Percentiles rank a stretch among this genome's conserved stretches.
Evolutionary conservation across 2,113 vertebrate genomes (phyloP).

Genomic region (Corythaeola cristata): DNA sequence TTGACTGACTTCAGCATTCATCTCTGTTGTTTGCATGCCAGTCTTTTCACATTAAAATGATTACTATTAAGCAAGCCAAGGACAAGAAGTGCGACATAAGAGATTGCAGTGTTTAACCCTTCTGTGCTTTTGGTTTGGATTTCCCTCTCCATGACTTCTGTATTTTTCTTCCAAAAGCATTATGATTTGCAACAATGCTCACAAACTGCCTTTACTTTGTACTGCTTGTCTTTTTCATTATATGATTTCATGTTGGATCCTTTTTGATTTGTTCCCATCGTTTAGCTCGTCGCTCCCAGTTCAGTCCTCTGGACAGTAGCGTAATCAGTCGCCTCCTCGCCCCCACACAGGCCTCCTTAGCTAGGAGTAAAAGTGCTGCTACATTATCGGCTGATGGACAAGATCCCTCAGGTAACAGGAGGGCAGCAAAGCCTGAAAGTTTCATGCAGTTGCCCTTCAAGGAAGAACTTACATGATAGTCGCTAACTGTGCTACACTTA

Average conservation of each 20-base stretch:
- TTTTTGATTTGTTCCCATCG: slow-evolving; percentile 74
- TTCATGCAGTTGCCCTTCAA: not conserved
- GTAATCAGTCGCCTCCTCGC: slow-evolving; percentile 88
- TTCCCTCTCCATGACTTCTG: not conserved
- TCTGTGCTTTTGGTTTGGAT: not conserved
- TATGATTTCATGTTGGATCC: slow-evolving; percentile 59
- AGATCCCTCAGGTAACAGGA: slow-evolving; percentile 86
- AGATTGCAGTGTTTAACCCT: not conserved
- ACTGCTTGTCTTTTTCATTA: slow-evolving; percentile 46
- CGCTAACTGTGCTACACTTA: not conserved
- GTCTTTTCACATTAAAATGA: not conserved
- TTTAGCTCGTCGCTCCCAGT: slow-evolving; percentile 82
- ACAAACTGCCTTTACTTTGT: slow-evolving; percentile 26
- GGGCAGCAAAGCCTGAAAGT: slow-evolving; percentile 13
- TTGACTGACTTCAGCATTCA: not conserved
- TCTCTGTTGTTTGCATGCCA: not conserved
- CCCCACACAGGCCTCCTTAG: slow-evolving; percentile 91
- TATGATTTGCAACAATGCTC: not conserved
- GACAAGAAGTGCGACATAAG: not conserved
- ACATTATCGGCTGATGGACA: slow-evolving; percentile 85
- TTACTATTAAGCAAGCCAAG: not conserved
- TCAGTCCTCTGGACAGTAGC: slow-evolving; percentile 83
- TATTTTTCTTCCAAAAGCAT: not conserved
- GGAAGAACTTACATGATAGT: not conserved
- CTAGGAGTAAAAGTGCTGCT: slow-evolving; percentile 92